Evolutionary conservation across 2,797 vertebrate species (phyloP), one percentile per base, ranked within the genome.

Genomic region (Gephyroberyx darwinii): DNA sequence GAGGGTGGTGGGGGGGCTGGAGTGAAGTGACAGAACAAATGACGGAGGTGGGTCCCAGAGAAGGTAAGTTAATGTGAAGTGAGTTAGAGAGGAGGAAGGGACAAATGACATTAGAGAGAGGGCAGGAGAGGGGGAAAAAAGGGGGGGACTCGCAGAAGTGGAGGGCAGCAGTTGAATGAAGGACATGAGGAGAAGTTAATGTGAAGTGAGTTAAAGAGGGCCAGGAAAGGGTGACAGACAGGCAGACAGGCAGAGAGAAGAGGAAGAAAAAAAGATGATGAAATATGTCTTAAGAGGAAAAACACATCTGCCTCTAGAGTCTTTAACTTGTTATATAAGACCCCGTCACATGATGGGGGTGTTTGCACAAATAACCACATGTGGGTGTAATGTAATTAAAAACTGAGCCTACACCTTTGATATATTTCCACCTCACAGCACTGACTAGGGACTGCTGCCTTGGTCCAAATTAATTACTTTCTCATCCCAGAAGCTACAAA

Each of bases 61-160:
- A 73, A 56, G 75, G 68, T 71, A 84, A 84, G 77, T 55, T 80
- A 63, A 86, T 78, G 76, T 82, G 82, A 86, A 85, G 82, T 69
- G 81, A 77, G 81, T 75, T 72, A 16, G 41, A 59, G 33, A 33
- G 60, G 59, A 68, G 80, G 78, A 48, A 16, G 45, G 13, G 14
- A 7, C 1, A 10, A 20, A 59, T 19, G 71, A 78, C 74, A 73
- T 72, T 43, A n/a, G 64, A 17, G 16, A 53, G 53, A 56, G 35
- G 55, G 3, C 54, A 58, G 5, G 39, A 12, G 37, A 9, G 17
- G 3, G 14, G 19, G 13, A 31, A 26, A 2, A n/a, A n/a, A 60
- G 16, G 16, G 10, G 30, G 8, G 20, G 22, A 17, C 41, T 26
- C 54, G 48, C 17, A 17, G 43, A 48, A n/a, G 22, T 12, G 48